These are phyloP conservation scores for Philereme transversata DNA, from an alignment of 2,888 invertebrate species.

Conservation along the genomic window DNA sequence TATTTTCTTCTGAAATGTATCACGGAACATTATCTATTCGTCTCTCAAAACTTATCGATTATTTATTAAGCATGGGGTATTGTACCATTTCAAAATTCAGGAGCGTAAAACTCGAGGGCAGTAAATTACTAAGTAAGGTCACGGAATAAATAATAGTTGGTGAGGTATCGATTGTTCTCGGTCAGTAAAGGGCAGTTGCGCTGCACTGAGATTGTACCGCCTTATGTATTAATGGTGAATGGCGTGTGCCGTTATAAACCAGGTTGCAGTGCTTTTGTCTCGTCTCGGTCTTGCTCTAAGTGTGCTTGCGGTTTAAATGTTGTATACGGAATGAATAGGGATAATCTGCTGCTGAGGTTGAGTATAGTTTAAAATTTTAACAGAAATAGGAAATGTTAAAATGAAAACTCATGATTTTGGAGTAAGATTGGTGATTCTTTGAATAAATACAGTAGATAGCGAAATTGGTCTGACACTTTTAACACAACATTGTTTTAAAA, in stretches of 20 bases:
- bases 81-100: too few relatives aligned
- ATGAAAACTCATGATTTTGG: too few relatives aligned
- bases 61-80: too few relatives aligned
- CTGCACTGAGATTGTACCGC: constrained; percentile 61
- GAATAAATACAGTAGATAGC: too few relatives aligned
- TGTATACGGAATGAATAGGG: constrained; percentile 9
- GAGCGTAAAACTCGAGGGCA: constrained; percentile 53
- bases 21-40: too few relatives aligned
- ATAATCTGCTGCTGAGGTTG: constrained; percentile 15
- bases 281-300: constrained; percentile 2
- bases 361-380: not conserved
- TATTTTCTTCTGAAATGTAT: too few relatives aligned
- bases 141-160: constrained; percentile 25
- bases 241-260: constrained; percentile 27
- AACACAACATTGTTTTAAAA: too few relatives aligned
- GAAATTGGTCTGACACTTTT: too few relatives aligned
- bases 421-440: too few relatives aligned
- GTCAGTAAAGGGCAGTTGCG: constrained; percentile 53
- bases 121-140: constrained; percentile 60
- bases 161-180: constrained; percentile 60
- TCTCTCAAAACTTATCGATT: too few relatives aligned
- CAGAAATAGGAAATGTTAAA: too few relatives aligned
- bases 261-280: constrained; percentile 11
- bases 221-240: constrained; percentile 61
- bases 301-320: constrained; percentile 15